phyloP scores from a whole-genome alignment of 2,113 vertebrate genomes.

The Hemiprocne comata region DNA sequence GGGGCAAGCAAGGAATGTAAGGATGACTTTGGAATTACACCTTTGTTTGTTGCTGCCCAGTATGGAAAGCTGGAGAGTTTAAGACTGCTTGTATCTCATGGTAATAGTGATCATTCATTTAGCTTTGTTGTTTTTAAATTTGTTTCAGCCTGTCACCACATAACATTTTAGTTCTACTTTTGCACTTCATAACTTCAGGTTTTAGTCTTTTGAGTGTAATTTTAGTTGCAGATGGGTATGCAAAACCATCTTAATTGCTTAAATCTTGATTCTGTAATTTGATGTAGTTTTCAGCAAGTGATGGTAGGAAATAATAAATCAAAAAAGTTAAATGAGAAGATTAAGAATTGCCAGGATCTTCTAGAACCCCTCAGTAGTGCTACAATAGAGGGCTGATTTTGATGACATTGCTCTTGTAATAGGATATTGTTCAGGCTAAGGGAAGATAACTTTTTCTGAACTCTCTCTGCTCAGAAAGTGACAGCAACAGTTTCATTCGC shows the following conservation, averaged over 20 bases:
- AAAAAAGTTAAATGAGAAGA: not conserved
- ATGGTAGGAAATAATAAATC: not conserved
- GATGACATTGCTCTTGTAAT: not conserved
- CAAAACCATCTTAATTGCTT: not conserved
- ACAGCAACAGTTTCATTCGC: not conserved
- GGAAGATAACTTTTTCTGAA: not conserved
- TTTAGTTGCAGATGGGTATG: not conserved
- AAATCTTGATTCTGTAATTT: not conserved
- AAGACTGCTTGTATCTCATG: slow-evolving; percentile 79
- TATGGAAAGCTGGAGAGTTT: slow-evolving; percentile 87
- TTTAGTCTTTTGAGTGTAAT: not conserved
- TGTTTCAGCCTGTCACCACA: not conserved
- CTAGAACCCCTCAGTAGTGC: not conserved
- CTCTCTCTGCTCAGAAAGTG: not conserved
- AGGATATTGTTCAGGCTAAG: not conserved
- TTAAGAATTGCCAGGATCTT: not conserved
- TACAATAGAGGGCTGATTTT: not conserved
- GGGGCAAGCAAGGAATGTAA: slow-evolving; percentile 81
- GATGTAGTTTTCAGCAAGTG: not conserved
- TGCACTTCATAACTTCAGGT: fast-evolving
- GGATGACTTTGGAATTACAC: slow-evolving; percentile 90
- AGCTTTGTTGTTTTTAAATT: not conserved
- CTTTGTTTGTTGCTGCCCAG: slow-evolving; percentile 92
- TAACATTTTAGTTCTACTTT: not conserved
- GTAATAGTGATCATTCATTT: slow-evolving; percentile 67